These are phyloP conservation scores for Drosophila picticornis DNA, from an alignment of 2,888 invertebrate genomes.

Conservation along the genomic window DNA sequence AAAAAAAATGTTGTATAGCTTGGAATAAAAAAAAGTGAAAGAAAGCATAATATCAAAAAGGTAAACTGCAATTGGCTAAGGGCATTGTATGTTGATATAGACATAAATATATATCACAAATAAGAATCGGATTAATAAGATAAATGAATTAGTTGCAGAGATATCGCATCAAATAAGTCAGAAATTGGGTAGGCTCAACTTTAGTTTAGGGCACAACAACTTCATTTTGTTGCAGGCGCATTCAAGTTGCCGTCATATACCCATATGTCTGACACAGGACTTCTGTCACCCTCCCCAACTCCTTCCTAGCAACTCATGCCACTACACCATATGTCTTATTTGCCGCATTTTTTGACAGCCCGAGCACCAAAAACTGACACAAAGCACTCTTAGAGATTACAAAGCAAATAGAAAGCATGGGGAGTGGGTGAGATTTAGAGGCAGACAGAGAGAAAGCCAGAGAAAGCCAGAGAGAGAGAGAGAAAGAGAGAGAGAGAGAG, in stretches of 20 bases:
- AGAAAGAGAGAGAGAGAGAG: neutral
- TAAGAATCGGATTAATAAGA: neutral
- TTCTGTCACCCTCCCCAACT: neutral
- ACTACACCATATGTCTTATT: conserved; percentile 43
- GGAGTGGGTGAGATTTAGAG: neutral
- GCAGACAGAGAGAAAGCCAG: neutral
- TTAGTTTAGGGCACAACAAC: conserved; percentile 16
- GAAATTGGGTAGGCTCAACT: neutral
- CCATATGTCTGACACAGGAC: conserved; percentile 23
- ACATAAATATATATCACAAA: neutral
- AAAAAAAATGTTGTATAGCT: neutral
- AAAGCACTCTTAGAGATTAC: conserved; percentile 41
- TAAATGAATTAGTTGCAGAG: neutral
- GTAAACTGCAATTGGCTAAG: neutral
- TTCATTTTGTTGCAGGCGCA: conserved; percentile 22
- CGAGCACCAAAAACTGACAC: conserved; percentile 34
- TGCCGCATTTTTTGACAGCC: conserved; percentile 68
- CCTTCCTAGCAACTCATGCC: neutral
- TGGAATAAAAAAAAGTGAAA: neutral
- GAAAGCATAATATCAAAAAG: neutral
- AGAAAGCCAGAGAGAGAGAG: neutral
- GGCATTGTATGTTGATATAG: neutral
- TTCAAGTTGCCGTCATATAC: conserved; percentile 6
- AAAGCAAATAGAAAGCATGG: conserved; percentile 6
- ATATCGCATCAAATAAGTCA: neutral